These are phyloP conservation scores for Brenthis hecate DNA, from an alignment of 2,888 invertebrate genomes.

Conservation along the genomic window DNA sequence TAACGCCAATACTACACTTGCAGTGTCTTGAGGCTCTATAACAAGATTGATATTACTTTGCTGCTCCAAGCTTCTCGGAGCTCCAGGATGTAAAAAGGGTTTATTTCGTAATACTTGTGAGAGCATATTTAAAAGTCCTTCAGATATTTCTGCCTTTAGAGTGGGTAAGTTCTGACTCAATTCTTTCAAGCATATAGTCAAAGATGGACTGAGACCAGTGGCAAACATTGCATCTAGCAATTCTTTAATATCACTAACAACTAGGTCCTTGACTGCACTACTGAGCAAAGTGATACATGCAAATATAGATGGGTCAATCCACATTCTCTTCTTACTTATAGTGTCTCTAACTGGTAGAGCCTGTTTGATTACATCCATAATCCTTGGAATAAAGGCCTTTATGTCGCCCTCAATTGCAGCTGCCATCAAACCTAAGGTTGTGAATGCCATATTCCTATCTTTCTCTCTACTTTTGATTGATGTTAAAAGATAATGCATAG, in stretches of 20 bases:
- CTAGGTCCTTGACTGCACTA: slow-evolving; percentile 91
- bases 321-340: slow-evolving; percentile 87
- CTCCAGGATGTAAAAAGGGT: slow-evolving; percentile 90
- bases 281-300: slow-evolving; percentile 96
- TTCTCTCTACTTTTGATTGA: slow-evolving; percentile 91
- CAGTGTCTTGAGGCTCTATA: slow-evolving; percentile 87
- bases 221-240: slow-evolving; percentile 95
- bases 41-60: slow-evolving; percentile 71
- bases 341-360: slow-evolving; percentile 90
- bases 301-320: slow-evolving; percentile 94
- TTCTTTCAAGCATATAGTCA: slow-evolving; percentile 95
- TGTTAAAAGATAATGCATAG: slow-evolving; percentile 89
- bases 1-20: slow-evolving; percentile 94
- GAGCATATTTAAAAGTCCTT: slow-evolving; percentile 95
- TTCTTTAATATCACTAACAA: slow-evolving; percentile 89
- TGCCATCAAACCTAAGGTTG: slow-evolving; percentile 94
- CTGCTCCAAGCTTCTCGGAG: slow-evolving; percentile 84
- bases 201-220: slow-evolving; percentile 93
- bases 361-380: slow-evolving; percentile 91
- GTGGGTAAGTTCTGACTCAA: slow-evolving; percentile 93
- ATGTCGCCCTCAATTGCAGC: slow-evolving; percentile 93
- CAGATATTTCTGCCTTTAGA: slow-evolving; percentile 94
- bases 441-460: slow-evolving; percentile 93
- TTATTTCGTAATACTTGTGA: slow-evolving; percentile 95
- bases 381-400: slow-evolving; percentile 88